phyloP scores from a whole-genome alignment of 2,113 vertebrate genomes.

The Zootoca vivipara region DNA sequence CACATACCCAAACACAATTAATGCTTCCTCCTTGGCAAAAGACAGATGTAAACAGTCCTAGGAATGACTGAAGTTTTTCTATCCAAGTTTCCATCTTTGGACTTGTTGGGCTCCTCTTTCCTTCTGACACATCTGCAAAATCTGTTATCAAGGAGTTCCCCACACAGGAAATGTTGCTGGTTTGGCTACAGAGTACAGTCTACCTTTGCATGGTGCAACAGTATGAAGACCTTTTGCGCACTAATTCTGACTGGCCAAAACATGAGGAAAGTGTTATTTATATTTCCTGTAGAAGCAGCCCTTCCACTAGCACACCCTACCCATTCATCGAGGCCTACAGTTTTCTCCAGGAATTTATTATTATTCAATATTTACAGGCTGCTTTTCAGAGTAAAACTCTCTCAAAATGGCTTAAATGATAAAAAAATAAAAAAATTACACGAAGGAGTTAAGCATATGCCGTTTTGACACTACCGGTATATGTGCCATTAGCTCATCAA shows the following conservation, averaged over 20 bases:
- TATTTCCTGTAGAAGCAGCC: neutral
- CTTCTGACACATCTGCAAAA: neutral
- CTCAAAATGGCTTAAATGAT: too few relatives aligned
- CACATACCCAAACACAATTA: too few relatives aligned
- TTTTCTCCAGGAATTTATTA: neutral
- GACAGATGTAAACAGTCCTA: neutral
- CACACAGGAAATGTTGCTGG: neutral
- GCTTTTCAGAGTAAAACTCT: too few relatives aligned
- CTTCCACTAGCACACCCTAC: neutral
- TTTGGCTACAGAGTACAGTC: neutral
- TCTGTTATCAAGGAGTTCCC: neutral
- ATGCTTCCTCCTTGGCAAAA: too few relatives aligned
- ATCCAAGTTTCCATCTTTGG: neutral
- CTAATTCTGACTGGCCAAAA: neutral
- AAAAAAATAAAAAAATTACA: neutral
- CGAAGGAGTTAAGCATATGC: neutral
- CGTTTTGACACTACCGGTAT: neutral
- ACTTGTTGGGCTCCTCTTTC: neutral
- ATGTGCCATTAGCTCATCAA: neutral
- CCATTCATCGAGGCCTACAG: neutral
- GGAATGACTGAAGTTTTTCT: neutral
- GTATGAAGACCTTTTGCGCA: neutral
- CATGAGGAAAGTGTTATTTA: neutral
- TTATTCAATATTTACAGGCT: too few relatives aligned
- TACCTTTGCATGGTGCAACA: neutral